Evolutionary conservation across 2,888 invertebrate species (phyloP).

Genomic region (Spilosoma lubricipeda): DNA sequence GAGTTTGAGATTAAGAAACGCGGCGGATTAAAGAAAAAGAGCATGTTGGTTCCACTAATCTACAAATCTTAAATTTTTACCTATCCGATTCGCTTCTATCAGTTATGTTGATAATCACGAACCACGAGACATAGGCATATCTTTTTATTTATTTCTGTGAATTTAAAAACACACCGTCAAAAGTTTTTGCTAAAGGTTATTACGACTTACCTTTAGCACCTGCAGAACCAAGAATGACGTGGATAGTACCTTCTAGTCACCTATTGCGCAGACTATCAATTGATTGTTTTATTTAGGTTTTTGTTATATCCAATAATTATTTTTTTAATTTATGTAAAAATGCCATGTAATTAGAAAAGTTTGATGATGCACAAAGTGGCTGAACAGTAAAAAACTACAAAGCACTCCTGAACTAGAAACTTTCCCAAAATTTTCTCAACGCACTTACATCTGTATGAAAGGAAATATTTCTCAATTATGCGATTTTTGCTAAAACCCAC

Average conservation of each 20-base stretch:
- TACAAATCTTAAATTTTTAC: neutral
- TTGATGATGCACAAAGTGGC: neutral
- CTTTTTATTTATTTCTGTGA: neutral
- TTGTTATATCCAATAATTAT: neutral
- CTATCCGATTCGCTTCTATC: neutral
- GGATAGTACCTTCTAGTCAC: slow-evolving; percentile 29
- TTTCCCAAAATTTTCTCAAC: neutral
- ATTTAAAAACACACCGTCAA: neutral
- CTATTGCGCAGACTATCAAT: slow-evolving; percentile 8
- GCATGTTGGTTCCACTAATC: neutral
- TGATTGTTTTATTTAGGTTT: neutral
- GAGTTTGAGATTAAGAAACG: neutral
- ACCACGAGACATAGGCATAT: neutral
- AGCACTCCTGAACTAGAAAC: neutral
- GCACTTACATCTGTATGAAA: neutral
- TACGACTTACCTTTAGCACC: slow-evolving; percentile 13
- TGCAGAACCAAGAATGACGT: slow-evolving; percentile 39
- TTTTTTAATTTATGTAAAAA: neutral
- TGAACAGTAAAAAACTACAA: neutral
- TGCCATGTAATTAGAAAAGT: neutral
- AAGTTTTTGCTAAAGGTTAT: neutral
- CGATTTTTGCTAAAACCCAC: slow-evolving; percentile 58
- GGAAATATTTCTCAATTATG: neutral
- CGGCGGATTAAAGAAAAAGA: slow-evolving; percentile 4
- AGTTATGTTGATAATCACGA: neutral